These are phyloP conservation scores for Drosophila falleni DNA, from an alignment of 2,888 invertebrate genomes.

Conservation along the genomic window DNA sequence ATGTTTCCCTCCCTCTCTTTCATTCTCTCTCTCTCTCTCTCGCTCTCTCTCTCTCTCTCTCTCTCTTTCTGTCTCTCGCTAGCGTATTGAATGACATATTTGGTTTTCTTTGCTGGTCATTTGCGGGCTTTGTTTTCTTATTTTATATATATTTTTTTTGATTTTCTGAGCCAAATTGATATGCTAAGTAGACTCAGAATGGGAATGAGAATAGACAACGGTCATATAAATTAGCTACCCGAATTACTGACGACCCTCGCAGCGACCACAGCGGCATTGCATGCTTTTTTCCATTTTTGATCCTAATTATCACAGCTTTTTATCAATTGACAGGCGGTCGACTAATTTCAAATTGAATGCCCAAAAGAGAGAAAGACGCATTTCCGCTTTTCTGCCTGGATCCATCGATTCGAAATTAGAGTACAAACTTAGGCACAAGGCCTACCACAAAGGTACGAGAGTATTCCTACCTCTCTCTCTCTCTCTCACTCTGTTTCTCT, in stretches of 20 bases:
- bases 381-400: conserved; percentile 42
- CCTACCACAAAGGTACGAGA: conserved; percentile 15
- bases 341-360: conserved; percentile 61
- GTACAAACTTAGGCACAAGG: neutral
- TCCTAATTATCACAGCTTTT: conserved; percentile 75
- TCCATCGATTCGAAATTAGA: conserved; percentile 44
- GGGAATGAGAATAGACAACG: neutral
- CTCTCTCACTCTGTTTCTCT: too few species aligned
- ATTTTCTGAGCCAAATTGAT: conserved; percentile 62
- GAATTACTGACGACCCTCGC: conserved; percentile 35
- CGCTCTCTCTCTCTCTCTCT: neutral
- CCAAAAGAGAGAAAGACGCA: conserved; percentile 45
- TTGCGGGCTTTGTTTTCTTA: conserved; percentile 35
- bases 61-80: neutral
- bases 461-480: neutral
- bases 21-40: neutral
- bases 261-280: conserved; percentile 1
- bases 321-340: conserved; percentile 63
- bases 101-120: conserved; percentile 41
- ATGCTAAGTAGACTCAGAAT: conserved; percentile 64
- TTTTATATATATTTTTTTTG: conserved; percentile 5
- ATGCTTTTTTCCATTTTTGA: conserved; percentile 50
- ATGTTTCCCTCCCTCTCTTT: neutral
- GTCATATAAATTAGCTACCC: conserved; percentile 60
- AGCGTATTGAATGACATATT: conserved; percentile 41